Percentiles rank a stretch among this genome's conserved stretches.
phyloP scores from a whole-genome alignment of 2,113 vertebrate species.

The Macquaria australasica region DNA sequence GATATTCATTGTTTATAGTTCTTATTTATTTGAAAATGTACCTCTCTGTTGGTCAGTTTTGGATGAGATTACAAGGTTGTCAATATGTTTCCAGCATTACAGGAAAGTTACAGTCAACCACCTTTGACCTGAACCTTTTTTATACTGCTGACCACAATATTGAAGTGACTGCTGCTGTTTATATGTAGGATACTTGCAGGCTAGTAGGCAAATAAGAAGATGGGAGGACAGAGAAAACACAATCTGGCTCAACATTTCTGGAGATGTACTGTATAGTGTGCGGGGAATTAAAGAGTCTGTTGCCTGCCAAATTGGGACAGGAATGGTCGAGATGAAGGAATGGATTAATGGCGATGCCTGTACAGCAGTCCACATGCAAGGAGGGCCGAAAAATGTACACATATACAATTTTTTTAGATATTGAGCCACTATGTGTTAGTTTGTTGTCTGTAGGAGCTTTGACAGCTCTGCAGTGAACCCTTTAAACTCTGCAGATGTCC shows the following conservation, averaged over 20 bases:
- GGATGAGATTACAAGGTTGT: background rate
- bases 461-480: background rate
- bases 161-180: constrained; percentile 22
- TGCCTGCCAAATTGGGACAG: background rate
- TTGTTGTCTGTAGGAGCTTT: background rate
- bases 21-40: no score
- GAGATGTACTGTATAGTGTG: constrained; percentile 28
- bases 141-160: constrained; percentile 4
- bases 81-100: constrained; percentile 3
- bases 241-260: constrained; percentile 30
- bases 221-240: background rate
- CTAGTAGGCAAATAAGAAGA: constrained; percentile 28
- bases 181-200: constrained; percentile 12
- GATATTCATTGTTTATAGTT: no score
- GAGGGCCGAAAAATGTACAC: background rate
- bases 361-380: background rate
- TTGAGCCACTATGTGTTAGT: background rate
- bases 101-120: constrained; percentile 3
- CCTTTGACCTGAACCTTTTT: background rate
- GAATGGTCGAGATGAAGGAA: background rate
- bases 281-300: constrained; percentile 16
- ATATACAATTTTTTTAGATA: background rate
- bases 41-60: background rate
- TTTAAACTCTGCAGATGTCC: background rate
- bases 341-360: background rate